phyloP scores from a whole-genome alignment of 2,888 invertebrate genomes.

The Eristalis intricaria region DNA sequence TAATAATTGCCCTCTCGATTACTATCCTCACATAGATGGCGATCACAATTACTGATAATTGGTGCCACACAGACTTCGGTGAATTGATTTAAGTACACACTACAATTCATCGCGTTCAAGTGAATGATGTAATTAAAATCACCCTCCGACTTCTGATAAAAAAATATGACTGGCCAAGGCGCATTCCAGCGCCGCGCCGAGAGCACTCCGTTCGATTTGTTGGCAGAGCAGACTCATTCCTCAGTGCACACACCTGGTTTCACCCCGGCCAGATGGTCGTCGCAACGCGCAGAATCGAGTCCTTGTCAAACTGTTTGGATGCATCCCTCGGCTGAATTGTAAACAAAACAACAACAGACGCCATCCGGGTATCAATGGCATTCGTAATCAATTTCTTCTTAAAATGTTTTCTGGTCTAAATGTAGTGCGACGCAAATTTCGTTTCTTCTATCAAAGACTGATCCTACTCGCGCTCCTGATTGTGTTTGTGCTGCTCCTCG shows the following conservation, averaged over 20 bases:
- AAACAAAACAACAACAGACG: conserved; percentile 57
- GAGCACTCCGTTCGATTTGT: not conserved
- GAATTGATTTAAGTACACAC: not conserved
- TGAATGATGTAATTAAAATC: not conserved
- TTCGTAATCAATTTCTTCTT: conserved; percentile 14
- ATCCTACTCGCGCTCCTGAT: conserved; percentile 76
- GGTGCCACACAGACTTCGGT: not conserved
- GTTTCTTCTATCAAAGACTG: conserved; percentile 77
- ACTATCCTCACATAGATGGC: not conserved
- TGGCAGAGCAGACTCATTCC: not conserved
- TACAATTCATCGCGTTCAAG: not conserved
- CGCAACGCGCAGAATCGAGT: conserved; percentile 49
- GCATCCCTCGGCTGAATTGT: conserved; percentile 15
- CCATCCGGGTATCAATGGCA: conserved; percentile 43
- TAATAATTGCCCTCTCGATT: not conserved
- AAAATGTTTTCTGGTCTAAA: conserved; percentile 77
- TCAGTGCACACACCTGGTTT: not conserved
- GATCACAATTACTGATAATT: not conserved
- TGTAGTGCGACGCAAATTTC: conserved; percentile 78
- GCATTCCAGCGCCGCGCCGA: not conserved
- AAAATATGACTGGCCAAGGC: not conserved
- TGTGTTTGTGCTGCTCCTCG: conserved; percentile 76
- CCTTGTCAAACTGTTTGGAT: conserved; percentile 24
- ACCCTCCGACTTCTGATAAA: not conserved
- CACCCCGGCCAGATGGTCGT: not conserved